These are phyloP conservation scores for Bombyx mandarina DNA, from an alignment of 1,140 invertebrate species.

Conservation along the genomic window DNA sequence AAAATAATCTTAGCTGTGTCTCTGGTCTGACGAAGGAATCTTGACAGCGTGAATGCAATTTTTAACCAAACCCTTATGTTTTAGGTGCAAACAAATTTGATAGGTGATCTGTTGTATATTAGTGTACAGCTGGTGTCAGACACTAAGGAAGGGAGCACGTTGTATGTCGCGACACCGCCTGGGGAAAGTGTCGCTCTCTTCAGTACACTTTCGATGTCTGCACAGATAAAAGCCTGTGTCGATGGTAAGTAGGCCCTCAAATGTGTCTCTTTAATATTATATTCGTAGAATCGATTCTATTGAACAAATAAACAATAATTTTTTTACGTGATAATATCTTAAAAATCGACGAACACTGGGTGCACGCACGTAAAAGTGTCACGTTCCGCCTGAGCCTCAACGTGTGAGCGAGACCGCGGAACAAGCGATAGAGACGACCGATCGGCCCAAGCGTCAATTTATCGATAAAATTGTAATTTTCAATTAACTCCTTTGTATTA, in stretches of 20 bases:
- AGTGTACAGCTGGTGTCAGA: slow-evolving; percentile 34
- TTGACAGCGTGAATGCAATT: no score
- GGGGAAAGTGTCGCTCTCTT: slow-evolving; percentile 35
- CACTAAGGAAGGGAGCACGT: slow-evolving; percentile 15
- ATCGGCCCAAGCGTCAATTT: no score
- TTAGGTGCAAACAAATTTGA: slow-evolving; percentile 35
- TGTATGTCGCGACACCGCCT: slow-evolving; percentile 35
- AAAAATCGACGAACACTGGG: no score
- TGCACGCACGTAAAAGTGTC: no score
- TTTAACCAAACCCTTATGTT: slow-evolving; percentile 7
- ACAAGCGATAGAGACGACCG: no score
- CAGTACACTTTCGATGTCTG: slow-evolving; percentile 16
- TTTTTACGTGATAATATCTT: no score
- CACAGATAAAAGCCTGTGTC: slow-evolving; percentile 24
- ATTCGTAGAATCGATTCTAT: background rate
- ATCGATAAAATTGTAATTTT: no score
- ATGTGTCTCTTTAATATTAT: background rate
- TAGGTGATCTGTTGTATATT: slow-evolving; percentile 40
- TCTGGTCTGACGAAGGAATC: no score
- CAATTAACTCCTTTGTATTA: no score
- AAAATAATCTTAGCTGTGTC: no score
- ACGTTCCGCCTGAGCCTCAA: no score
- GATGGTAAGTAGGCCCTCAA: slow-evolving; percentile 24
- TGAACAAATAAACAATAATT: background rate
- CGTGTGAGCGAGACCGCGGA: no score